Percentiles rank a stretch among this genome's conserved stretches.
Conservation (phyloP, 2,888 invertebrate species). For the Hirtodrosophila histrioides region DNA sequence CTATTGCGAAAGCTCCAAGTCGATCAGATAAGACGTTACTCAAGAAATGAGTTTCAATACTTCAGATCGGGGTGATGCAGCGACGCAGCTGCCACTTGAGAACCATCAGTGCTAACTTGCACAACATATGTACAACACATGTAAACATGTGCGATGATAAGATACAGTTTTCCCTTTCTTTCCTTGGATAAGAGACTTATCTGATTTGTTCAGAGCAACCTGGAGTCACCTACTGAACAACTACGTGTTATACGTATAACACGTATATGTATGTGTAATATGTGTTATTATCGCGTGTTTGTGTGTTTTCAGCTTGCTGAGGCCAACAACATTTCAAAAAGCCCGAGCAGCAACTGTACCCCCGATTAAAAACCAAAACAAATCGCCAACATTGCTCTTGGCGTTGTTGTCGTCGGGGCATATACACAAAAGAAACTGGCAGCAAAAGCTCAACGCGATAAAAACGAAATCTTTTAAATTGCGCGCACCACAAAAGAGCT, state of each 20-base stretch:
- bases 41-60: no score
- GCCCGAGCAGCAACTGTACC: conserved; percentile 72
- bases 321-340: conserved; percentile 75
- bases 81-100: no score
- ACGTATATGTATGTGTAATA: conserved; percentile 8
- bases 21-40: no score
- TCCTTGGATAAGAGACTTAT: background rate
- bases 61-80: no score
- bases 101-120: no score
- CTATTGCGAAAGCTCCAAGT: no score
- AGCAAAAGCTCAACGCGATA: conserved; percentile 66
- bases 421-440: conserved; percentile 50
- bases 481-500: conserved; percentile 68
- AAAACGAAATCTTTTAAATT: conserved; percentile 75
- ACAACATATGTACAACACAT: no score
- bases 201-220: conserved; percentile 19
- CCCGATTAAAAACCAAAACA: conserved; percentile 66
- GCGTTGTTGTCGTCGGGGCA: conserved; percentile 31
- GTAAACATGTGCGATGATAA: no score
- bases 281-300: conserved; percentile 47
- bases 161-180: no score
- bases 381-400: conserved; percentile 50
- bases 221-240: conserved; percentile 18
- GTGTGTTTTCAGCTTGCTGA: conserved; percentile 43
- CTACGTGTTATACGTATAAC: conserved; percentile 5